Evolutionary conservation across 2,797 vertebrate species (phyloP), one percentile per base, ranked within the genome.

Genomic region (Tiaroga cobitis): DNA sequence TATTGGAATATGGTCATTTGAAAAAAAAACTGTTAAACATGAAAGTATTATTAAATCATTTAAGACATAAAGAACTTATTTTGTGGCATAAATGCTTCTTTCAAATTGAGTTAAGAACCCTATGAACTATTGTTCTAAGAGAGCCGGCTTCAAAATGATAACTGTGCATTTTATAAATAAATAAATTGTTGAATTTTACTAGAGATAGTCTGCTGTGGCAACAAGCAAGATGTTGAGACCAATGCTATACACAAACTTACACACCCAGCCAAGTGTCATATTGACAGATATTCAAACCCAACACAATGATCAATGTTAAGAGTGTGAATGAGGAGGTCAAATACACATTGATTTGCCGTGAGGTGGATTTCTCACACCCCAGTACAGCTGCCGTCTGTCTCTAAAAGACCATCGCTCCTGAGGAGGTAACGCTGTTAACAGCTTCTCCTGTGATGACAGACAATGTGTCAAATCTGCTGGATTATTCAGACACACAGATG

Each of bases 241-340:
- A 49, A 8, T 16, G 41, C n/a, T 72, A 82, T 85, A 76, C 65
- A 92, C 83, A 68, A 24, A 65, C 39, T 11, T n/a, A 79, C 10
- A 29, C 16, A 80, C 18, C 70, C 88, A 85, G 88, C 87, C 88
- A 37, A 86, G 85, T 85, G 89, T 85, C 82, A 92, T 84, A 82
- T 85, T 89, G 87, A 89, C 88, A 77, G 86, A 92, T 89, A 89
- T 91, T 88, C 86, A 73, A 83, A 85, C 15, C 54, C 86, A 51
- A 81, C 89, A 81, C 68, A 68, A 80, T 83, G 92, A 93, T 94
- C 92, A 90, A 93, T 93, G 89, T 1, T 39, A 87, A 82, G 88
- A 90, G 91, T 91, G 92, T 91, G 90, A 89, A 92, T 89, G 90
- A 93, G 91, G 85, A 91, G 92, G 91, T 92, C 88, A 94, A 94